A percentile compares a stretch with the other conserved stretches of the same genome.
These are phyloP conservation scores for Pseudomyrmex gracilis DNA, from an alignment of 1,140 invertebrate species.

Conservation along the genomic window DNA sequence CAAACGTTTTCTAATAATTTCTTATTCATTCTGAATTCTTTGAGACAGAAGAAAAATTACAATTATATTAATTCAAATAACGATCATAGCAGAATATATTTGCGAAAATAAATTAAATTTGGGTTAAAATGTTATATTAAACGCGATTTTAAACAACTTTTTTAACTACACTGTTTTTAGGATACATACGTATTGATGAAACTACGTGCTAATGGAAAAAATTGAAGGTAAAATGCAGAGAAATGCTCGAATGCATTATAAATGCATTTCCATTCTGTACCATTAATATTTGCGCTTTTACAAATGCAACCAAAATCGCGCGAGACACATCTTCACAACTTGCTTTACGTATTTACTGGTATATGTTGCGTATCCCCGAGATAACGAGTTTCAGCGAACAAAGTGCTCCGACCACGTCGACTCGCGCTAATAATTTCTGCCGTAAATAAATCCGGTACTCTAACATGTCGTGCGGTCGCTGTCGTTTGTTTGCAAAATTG, in stretches of 20 bases:
- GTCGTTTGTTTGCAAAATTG: slow-evolving; percentile 17
- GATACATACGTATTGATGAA: neutral
- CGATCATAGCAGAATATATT: too few relatives aligned
- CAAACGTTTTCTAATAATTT: neutral
- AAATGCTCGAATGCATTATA: neutral
- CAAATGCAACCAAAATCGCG: neutral
- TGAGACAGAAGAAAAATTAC: neutral
- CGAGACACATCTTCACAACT: slow-evolving; percentile 16
- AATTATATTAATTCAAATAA: too few relatives aligned
- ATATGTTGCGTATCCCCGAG: neutral
- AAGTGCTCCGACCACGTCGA: neutral
- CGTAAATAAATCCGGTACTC: slow-evolving; percentile 6
- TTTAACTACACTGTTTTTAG: too few relatives aligned
- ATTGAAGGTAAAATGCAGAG: neutral
- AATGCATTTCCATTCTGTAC: neutral
- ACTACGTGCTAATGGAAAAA: neutral
- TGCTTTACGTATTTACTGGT: neutral
- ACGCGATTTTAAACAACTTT: too few relatives aligned
- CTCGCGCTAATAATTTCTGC: slow-evolving; percentile 23
- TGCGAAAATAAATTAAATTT: too few relatives aligned
- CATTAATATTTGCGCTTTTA: neutral
- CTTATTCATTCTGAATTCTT: too few relatives aligned
- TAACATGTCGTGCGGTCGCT: neutral
- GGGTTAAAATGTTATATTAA: too few relatives aligned
- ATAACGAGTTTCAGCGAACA: slow-evolving; percentile 23